Evolutionary conservation across 2,888 invertebrate species (phyloP).

Genomic region (Cryptophagus acutangulus): DNA sequence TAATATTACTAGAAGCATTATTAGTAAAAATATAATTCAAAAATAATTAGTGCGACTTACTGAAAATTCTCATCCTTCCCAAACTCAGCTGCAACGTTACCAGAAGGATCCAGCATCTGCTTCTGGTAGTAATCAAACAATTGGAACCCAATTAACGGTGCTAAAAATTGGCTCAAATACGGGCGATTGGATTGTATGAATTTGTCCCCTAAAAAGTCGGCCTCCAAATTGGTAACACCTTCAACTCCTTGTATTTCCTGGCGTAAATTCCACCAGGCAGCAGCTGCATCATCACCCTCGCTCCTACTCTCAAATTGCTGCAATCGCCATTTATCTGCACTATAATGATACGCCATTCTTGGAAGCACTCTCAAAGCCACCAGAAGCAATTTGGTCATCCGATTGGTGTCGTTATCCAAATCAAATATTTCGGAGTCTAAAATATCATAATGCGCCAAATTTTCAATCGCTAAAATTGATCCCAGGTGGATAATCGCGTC

Average conservation of each 20-base stretch:
- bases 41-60: too few relatives aligned
- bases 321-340: conserved; percentile 55
- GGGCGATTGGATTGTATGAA: conserved; percentile 54
- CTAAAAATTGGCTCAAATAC: conserved; percentile 54
- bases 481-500: conserved; percentile 54
- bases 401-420: conserved; percentile 50
- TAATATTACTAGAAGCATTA: conserved; percentile 26
- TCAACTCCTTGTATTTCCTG: conserved; percentile 41
- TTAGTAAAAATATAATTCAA: conserved; percentile 9
- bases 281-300: conserved; percentile 31
- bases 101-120: conserved; percentile 10
- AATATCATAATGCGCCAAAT: conserved; percentile 50
- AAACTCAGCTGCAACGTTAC: conserved; percentile 20
- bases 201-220: conserved; percentile 52
- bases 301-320: conserved; percentile 35
- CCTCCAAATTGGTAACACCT: conserved; percentile 48
- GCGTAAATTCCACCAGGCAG: conserved; percentile 48
- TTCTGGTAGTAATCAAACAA: conserved; percentile 46
- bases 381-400: conserved; percentile 52
- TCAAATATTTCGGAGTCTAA: conserved; percentile 47
- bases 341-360: conserved; percentile 54
- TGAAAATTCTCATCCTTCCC: conserved; percentile 30
- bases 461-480: conserved; percentile 52
- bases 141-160: conserved; percentile 55
- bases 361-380: conserved; percentile 55